phyloP scores from a whole-genome alignment of 2,888 invertebrate genomes.

The Drosophila melanosoma region DNA sequence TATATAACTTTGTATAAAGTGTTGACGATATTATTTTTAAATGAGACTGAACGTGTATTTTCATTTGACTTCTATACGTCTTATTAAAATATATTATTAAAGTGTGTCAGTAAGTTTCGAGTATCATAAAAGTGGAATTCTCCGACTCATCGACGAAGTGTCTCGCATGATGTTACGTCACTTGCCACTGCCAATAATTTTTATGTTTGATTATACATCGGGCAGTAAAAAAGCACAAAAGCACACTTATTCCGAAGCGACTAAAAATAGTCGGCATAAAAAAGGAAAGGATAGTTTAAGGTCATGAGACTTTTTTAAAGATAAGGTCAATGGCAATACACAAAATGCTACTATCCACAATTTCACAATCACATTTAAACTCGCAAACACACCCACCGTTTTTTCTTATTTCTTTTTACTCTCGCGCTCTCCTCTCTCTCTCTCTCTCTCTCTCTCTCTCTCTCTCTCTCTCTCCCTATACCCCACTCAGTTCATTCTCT shows the following conservation, averaged over 20 bases:
- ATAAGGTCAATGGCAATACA: constrained; percentile 57
- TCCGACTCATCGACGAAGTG: constrained; percentile 21
- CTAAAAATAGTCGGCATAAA: constrained; percentile 10
- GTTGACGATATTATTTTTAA: not conserved
- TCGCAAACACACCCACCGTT: constrained; percentile 5
- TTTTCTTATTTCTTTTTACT: constrained; percentile 1
- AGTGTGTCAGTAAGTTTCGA: not conserved
- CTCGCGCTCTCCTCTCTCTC: constrained; percentile 9
- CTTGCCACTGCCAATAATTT: constrained; percentile 1
- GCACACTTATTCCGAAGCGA: not conserved
- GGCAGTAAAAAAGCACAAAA: not conserved
- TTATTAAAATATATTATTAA: not conserved
- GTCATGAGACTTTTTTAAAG: constrained; percentile 48
- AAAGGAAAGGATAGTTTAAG: constrained; percentile 43
- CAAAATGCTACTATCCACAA: not conserved
- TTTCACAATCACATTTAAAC: constrained; percentile 15
- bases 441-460: constrained; percentile 10
- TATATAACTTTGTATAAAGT: not conserved
- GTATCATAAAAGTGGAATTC: not conserved
- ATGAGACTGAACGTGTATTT: not conserved
- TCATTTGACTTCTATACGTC: not conserved
- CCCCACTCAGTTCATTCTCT: constrained; percentile 6
- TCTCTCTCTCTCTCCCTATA: constrained; percentile 7
- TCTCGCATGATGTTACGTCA: constrained; percentile 33
- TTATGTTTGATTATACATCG: constrained; percentile 58